phyloP scores from a whole-genome alignment of 2,888 invertebrate species.

The Ichneumoninae sp. region DNA sequence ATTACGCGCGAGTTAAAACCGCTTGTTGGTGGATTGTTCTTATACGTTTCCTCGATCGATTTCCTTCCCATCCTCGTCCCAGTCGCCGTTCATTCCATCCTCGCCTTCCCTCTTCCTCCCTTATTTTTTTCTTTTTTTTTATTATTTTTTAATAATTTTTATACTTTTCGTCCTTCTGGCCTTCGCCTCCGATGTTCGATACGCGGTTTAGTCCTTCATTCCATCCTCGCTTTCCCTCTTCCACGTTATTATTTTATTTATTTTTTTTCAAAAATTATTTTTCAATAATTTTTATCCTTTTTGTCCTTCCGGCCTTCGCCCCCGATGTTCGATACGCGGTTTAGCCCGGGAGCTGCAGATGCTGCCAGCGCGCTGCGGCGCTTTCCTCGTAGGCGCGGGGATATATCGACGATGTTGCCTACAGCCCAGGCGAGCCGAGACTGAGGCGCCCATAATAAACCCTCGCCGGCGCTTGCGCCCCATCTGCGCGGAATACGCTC shows the following conservation, averaged over 20 bases:
- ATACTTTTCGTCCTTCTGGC: neutral
- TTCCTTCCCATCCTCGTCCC: neutral
- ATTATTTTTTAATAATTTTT: neutral
- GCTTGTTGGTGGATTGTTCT: slow-evolving; percentile 11
- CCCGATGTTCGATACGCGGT: neutral
- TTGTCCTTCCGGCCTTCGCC: neutral
- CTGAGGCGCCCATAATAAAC: slow-evolving; percentile 80
- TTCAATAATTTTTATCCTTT: neutral
- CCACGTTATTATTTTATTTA: too few relatives aligned
- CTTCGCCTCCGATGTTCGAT: neutral
- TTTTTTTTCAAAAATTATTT: neutral
- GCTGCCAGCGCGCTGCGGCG: slow-evolving; percentile 1
- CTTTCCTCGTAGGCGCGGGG: slow-evolving; percentile 10
- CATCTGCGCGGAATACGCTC: slow-evolving; percentile 65
- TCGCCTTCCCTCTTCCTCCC: slow-evolving; percentile 11
- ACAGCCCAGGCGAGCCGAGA: slow-evolving; percentile 83
- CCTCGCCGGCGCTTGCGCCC: slow-evolving; percentile 69
- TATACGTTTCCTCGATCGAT: slow-evolving; percentile 17
- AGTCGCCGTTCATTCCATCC: slow-evolving; percentile 16
- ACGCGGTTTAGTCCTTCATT: neutral
- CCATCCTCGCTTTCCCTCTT: too few relatives aligned
- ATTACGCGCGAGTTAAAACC: slow-evolving; percentile 44
- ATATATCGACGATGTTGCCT: slow-evolving; percentile 75
- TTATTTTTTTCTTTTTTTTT: neutral
- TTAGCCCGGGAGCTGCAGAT: slow-evolving; percentile 20